Evolutionary conservation across 2,797 vertebrate species (phyloP).

Genomic region (Chelidonichthys spinosus): DNA sequence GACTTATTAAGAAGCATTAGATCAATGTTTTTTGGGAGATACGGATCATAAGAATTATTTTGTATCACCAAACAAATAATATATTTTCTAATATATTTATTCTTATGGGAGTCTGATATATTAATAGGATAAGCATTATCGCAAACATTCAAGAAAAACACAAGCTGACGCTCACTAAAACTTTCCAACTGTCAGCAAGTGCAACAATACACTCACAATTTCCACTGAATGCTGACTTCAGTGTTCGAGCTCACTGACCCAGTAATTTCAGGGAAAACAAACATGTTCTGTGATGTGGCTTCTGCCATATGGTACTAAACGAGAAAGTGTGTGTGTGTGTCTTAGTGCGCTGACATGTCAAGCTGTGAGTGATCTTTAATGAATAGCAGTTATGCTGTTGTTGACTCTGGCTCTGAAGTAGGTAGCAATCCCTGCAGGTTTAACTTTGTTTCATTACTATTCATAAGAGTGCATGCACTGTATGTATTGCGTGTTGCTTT

Average conservation of each 20-base stretch:
- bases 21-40: neutral
- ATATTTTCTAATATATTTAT: neutral
- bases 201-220: constrained; percentile 17
- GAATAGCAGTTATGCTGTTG: constrained; percentile 17
- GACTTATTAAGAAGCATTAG: neutral
- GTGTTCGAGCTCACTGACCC: constrained; percentile 46
- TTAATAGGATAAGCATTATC: constrained; percentile 1
- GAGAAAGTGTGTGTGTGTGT: constrained; percentile 3
- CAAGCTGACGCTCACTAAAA: constrained; percentile 16
- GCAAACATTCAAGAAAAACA: neutral
- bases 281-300: constrained; percentile 29
- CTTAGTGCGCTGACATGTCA: constrained; percentile 6
- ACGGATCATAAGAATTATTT: neutral
- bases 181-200: constrained; percentile 6
- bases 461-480: neutral
- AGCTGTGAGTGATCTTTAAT: constrained; percentile 21
- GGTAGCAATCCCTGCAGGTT: constrained; percentile 24
- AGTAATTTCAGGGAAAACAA: constrained; percentile 50
- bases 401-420: constrained; percentile 10
- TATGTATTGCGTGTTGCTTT: neutral
- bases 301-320: constrained; percentile 34
- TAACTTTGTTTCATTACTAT: constrained; percentile 13
- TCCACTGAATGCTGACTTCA: constrained; percentile 33
- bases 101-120: neutral
- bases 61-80: neutral